Evolutionary conservation across 2,113 vertebrate genomes (phyloP).

Genomic region (Pao palembangensis): DNA sequence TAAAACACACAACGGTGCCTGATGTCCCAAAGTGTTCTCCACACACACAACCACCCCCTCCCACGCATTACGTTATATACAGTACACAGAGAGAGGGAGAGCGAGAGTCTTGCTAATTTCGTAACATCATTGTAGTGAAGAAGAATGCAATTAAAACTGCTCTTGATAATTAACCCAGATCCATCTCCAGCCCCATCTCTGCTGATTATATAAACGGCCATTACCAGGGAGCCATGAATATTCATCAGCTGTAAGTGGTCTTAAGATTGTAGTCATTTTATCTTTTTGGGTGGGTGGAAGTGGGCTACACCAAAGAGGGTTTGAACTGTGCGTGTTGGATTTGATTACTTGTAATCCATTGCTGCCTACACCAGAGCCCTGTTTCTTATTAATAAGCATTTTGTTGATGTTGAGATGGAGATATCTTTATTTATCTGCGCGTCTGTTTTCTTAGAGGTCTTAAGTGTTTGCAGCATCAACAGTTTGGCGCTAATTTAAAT

Average conservation of each 20-base stretch:
- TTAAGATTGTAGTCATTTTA: conserved; percentile 55
- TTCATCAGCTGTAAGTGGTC: conserved; percentile 57
- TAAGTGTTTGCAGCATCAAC: conserved; percentile 24
- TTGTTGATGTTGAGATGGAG: conserved; percentile 37
- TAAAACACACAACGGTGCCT: conserved; percentile 22
- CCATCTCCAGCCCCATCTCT: conserved; percentile 60
- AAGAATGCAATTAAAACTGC: conserved; percentile 71
- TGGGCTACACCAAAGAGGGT: conserved; percentile 2
- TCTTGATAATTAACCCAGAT: conserved; percentile 72
- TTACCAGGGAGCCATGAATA: conserved; percentile 64
- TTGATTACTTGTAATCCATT: conserved; percentile 41
- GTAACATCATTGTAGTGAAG: conserved; percentile 57
- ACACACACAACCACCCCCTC: conserved; percentile 5
- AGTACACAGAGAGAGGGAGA: conserved; percentile 6
- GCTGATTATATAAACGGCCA: conserved; percentile 67
- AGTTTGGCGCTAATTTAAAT: conserved; percentile 38
- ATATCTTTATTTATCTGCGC: conserved; percentile 39
- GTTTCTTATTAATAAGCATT: conserved; percentile 49
- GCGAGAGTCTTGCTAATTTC: conserved; percentile 46
- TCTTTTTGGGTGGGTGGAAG: conserved; percentile 53
- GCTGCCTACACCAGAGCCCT: conserved; percentile 10
- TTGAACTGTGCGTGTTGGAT: background rate
- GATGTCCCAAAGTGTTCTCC: conserved; percentile 23
- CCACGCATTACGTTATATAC: too few relatives aligned
- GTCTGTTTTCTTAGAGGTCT: conserved; percentile 30